Evolutionary conservation across 2,888 invertebrate species (phyloP).

Genomic region (Cancer borealis): DNA sequence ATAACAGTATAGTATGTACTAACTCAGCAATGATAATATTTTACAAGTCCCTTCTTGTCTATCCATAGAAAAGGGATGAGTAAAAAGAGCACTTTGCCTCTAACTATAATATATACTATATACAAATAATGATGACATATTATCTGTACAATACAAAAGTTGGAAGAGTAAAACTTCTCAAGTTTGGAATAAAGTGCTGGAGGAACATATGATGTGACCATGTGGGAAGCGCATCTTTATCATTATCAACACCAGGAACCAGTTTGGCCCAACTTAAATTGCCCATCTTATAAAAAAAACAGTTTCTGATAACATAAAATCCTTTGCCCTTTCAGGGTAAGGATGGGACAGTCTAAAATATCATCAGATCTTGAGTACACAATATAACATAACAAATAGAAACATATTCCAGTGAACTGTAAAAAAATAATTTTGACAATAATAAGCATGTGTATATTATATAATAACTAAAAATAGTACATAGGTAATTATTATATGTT

Average conservation of each 20-base stretch:
- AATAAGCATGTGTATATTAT: neutral
- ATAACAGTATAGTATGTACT: too few species aligned
- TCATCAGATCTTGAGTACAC: conserved; percentile 14
- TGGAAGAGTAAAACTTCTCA: conserved; percentile 69
- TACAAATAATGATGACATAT: conserved; percentile 70
- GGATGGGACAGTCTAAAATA: neutral
- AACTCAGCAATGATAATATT: neutral
- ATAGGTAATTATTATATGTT: neutral
- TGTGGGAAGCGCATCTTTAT: conserved; percentile 69
- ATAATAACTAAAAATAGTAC: conserved; percentile 26
- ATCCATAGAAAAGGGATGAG: neutral
- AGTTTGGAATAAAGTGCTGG: conserved; percentile 56
- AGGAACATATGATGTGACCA: conserved; percentile 68
- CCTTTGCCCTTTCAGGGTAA: conserved; percentile 26
- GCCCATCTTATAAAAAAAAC: conserved; percentile 34
- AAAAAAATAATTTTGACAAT: conserved; percentile 41
- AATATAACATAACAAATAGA: neutral
- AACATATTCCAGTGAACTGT: conserved; percentile 18
- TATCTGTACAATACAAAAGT: conserved; percentile 74
- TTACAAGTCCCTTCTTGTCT: neutral
- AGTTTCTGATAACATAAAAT: conserved; percentile 40
- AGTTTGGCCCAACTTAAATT: conserved; percentile 46
- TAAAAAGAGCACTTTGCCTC: neutral
- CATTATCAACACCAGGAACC: conserved; percentile 49
- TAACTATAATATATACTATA: conserved; percentile 58